Evolutionary conservation across 53 echinoderm and acorn worm genomes (phyloP).

Genomic region (Echinometra lucunter): DNA sequence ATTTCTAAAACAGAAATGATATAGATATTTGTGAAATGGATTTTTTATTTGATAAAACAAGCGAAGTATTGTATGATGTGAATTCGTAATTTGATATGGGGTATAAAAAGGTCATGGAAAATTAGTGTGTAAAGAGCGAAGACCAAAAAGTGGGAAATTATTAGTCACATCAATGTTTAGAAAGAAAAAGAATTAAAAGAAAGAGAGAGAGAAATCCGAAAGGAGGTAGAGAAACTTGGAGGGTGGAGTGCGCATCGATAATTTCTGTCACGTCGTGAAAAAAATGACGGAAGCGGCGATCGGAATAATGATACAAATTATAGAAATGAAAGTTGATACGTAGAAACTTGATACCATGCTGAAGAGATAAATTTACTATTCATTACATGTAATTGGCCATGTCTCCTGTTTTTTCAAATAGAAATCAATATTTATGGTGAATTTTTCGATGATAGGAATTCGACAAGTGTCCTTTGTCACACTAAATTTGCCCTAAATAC

Average conservation of each 20-base stretch:
- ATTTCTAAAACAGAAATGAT: not conserved
- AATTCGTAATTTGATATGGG: not conserved
- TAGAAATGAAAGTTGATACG: not conserved
- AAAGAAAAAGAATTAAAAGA: no score
- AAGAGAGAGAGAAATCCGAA: not conserved
- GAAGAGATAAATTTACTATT: not conserved
- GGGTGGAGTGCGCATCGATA: no score
- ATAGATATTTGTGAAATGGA: not conserved
- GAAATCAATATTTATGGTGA: not conserved
- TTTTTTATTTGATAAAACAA: conserved; percentile 15
- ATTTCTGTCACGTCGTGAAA: no score
- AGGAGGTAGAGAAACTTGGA: no score
- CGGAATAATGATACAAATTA: not conserved
- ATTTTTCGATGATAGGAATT: not conserved
- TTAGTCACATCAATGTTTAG: no score
- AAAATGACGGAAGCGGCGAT: no score
- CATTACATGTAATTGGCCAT: not conserved
- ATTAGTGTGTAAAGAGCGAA: not conserved
- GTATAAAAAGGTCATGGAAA: not conserved
- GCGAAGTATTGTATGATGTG: not conserved
- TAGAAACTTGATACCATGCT: not conserved
- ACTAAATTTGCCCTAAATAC: not conserved
- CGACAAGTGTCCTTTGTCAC: not conserved
- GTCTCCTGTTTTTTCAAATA: not conserved
- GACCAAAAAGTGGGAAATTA: not conserved